Evolutionary conservation across 2,113 vertebrate genomes (phyloP).

Genomic region (Bambusicola thoracicus): DNA sequence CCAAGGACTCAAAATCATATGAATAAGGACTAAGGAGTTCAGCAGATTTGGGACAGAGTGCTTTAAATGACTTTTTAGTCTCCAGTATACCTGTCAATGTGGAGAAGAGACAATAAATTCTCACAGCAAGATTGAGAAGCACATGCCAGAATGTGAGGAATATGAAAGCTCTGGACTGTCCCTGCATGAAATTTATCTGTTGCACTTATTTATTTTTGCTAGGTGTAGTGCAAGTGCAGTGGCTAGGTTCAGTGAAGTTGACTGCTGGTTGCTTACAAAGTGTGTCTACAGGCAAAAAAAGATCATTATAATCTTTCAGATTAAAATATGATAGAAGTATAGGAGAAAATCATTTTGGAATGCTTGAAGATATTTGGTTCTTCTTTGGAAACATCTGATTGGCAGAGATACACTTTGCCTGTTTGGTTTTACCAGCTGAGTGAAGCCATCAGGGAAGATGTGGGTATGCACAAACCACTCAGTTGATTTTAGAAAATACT

Average conservation of each 20-base stretch:
- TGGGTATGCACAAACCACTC: not conserved
- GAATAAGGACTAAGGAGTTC: conserved; percentile 33
- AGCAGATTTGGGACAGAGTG: conserved; percentile 14
- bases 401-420: not conserved
- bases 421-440: not conserved
- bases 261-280: not conserved
- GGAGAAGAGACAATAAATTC: conserved; percentile 36
- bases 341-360: not conserved
- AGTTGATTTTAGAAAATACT: not conserved
- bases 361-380: not conserved
- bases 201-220: not conserved
- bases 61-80: conserved; percentile 27
- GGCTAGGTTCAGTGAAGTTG: not conserved
- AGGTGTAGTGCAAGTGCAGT: not conserved
- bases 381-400: not conserved
- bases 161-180: not conserved
- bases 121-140: not conserved
- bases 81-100: conserved; percentile 25
- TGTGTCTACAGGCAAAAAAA: not conserved
- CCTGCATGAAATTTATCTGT: not conserved
- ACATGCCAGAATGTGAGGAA: not conserved
- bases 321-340: not conserved
- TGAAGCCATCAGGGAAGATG: not conserved
- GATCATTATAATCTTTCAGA: not conserved
- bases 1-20: conserved; percentile 34